A percentile compares a stretch with the other conserved stretches of the same genome.
phyloP scores from a whole-genome alignment of 37 sponge, comb jelly and placozoan genomes.

The Theonella swinhoei region DNA sequence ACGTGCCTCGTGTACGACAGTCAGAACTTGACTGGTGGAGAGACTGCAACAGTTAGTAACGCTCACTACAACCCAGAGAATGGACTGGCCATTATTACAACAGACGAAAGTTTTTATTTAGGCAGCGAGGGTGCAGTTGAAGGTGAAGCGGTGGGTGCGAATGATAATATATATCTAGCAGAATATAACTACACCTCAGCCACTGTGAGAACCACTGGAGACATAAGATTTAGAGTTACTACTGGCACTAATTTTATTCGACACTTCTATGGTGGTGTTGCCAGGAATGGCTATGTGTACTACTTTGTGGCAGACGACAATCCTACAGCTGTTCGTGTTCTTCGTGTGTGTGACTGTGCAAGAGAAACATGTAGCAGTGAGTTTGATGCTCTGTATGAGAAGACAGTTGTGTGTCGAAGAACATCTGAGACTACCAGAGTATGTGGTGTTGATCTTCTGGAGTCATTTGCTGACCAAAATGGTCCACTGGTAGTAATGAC shows the following conservation, averaged over 20 bases:
- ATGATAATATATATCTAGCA: neutral
- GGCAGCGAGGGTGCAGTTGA: slow-evolving; percentile 2
- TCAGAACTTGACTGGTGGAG: slow-evolving; percentile 2
- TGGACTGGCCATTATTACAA: slow-evolving; percentile 6
- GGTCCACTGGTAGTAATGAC: slow-evolving; percentile 12
- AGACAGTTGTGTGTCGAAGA: neutral
- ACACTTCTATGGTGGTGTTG: slow-evolving; percentile 12
- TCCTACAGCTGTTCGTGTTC: neutral
- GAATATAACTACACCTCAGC: neutral
- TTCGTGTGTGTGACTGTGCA: slow-evolving; percentile 16
- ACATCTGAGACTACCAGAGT: neutral
- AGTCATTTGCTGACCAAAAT: slow-evolving; percentile 6
- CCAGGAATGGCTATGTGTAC: slow-evolving; percentile 7
- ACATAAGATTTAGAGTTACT: neutral
- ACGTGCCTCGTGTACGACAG: slow-evolving; percentile 31
- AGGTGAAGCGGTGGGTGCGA: neutral
- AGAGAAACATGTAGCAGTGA: neutral
- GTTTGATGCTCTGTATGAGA: slow-evolving; percentile 15
- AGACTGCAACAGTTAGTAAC: neutral
- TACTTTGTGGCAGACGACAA: neutral
- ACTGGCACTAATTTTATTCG: neutral
- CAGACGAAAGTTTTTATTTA: slow-evolving; percentile 16
- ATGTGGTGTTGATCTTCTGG: slow-evolving; percentile 36
- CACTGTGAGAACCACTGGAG: neutral
- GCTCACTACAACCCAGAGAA: neutral